phyloP scores from a whole-genome alignment of 1,140 invertebrate genomes.

The Pogonomyrmex californicus region DNA sequence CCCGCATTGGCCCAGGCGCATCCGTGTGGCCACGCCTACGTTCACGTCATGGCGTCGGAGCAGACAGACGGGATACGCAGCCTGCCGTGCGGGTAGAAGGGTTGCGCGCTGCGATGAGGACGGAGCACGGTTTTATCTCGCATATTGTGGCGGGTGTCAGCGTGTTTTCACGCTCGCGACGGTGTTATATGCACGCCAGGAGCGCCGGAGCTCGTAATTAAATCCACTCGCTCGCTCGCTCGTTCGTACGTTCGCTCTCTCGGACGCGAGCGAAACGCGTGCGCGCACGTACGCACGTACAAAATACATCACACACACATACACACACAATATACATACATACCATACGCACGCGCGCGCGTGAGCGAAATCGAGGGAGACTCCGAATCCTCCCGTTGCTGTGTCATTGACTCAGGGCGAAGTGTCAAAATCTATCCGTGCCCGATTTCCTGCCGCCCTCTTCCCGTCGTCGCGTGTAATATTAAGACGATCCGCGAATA shows the following conservation, averaged over 20 bases:
- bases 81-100: conserved; percentile 58
- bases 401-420: conserved; percentile 76
- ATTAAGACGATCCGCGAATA: background rate
- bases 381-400: conserved; percentile 28
- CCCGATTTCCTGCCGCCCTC: background rate
- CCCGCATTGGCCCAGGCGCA: conserved; percentile 61
- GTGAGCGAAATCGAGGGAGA: conserved; percentile 6
- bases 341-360: background rate
- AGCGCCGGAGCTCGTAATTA: background rate
- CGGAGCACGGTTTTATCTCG: conserved; percentile 44
- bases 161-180: conserved; percentile 42
- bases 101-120: conserved; percentile 65
- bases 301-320: no score
- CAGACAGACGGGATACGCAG: conserved; percentile 66
- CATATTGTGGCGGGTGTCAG: conserved; percentile 29
- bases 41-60: conserved; percentile 68
- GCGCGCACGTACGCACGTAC: background rate
- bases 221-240: no score
- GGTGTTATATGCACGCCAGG: conserved; percentile 6
- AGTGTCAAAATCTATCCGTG: conserved; percentile 72
- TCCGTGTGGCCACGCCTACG: conserved; percentile 72
- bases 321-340: no score
- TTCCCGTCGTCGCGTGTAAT: background rate
- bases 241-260: no score
- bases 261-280: no score